Evolutionary conservation across 2,888 invertebrate species (phyloP), one percentile per base, ranked within the genome.

Genomic region (Eurois occulta): DNA sequence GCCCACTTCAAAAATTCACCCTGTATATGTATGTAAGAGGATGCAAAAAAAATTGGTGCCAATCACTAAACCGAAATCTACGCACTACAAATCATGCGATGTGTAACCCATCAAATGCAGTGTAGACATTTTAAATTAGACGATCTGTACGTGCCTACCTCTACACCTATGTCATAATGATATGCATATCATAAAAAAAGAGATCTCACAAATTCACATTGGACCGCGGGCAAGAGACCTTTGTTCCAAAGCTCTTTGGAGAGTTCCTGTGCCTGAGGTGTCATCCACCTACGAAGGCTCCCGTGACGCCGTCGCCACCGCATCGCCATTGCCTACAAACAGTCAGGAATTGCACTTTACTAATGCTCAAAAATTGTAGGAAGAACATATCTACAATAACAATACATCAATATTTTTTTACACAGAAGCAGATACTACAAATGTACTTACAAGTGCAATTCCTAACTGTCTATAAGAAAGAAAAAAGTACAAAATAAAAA

Each of bases 291-390:
- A 41, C 90, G 93, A 70, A 93, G 90, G 16, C 77, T 88, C 48
- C 83, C 86, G 28, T 90, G 91, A 75, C 91, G 91, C 66, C 90
- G 89, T 32, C 90, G 91, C 83, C 81, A 81, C 65, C 88, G 89
- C 83, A 78, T 76, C 85, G 86, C 87, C 85, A 84, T 55, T 71
- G 79, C 88, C 94, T 95, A 93, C 87, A 90, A 93, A 92, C 93
- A 95, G 93, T 88, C 89, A 94, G 94, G 94, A 95, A 94, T 94
- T 94, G 94, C 94, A 94, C 94, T 93, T 91, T 82, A 81, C 77
- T 81, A 43, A 74, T 74, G 58, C 60, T 74, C 66, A 43, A 71
- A 76, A 79, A 62, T 75, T 84, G 48, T 80, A 52, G 67, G 64
- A 55, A 79, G 43, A 73, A 78, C 38, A n/a, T 41, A 88, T 78